Evolutionary conservation across 2,797 vertebrate genomes (phyloP).

Genomic region (Spizella passerina): DNA sequence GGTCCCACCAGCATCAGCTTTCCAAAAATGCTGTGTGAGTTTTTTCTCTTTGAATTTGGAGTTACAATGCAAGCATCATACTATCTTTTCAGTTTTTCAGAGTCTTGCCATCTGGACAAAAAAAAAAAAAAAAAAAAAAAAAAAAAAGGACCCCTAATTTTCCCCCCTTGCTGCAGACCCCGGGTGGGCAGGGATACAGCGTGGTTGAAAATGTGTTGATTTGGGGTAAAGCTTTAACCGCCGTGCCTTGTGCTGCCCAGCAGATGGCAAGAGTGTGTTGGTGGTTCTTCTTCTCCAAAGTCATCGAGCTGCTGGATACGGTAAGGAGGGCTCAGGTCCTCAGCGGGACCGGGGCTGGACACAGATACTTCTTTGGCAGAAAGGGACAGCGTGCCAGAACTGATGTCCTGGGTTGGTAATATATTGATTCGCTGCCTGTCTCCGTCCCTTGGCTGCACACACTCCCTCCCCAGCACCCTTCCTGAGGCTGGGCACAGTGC

Average conservation of each 20-base stretch:
- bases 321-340: conserved; percentile 26
- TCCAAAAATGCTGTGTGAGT: background rate
- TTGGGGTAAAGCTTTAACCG: background rate
- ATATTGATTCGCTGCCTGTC: background rate
- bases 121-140: background rate
- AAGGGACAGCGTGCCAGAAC: background rate
- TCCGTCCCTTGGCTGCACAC: background rate
- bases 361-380: background rate
- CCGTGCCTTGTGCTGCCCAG: conserved; percentile 22
- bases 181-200: background rate
- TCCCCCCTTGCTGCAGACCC: background rate
- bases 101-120: background rate
- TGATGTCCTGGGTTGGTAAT: background rate
- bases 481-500: background rate
- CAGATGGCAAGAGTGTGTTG: conserved; percentile 88
- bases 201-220: background rate
- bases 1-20: background rate
- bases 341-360: background rate
- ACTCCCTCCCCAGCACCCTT: background rate
- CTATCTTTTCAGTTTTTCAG: background rate
- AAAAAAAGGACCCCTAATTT: background rate
- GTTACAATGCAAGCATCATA: background rate
- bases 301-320: conserved; percentile 77
- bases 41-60: background rate
- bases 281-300: conserved; percentile 86